Conservation (phyloP, 2,888 invertebrate species). For the Entomobrya multifasciata region DNA sequence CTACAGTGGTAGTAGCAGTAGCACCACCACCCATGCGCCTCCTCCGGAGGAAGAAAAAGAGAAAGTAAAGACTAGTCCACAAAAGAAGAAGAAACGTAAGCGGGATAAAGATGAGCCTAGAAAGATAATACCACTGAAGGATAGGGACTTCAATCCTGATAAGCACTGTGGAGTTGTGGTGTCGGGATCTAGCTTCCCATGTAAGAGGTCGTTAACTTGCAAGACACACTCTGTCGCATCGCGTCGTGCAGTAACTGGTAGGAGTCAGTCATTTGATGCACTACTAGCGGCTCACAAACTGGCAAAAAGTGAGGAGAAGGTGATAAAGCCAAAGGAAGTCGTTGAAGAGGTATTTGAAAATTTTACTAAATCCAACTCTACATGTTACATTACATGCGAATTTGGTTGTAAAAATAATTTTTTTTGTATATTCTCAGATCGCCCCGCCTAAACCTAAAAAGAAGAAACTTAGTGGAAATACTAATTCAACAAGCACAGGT, state of each 20-base stretch:
- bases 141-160: slow-evolving; percentile 90
- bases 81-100: slow-evolving; percentile 77
- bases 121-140: slow-evolving; percentile 80
- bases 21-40: no score
- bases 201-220: slow-evolving; percentile 89
- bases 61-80: slow-evolving; percentile 49
- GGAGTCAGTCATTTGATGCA: slow-evolving; percentile 88
- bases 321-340: slow-evolving; percentile 22
- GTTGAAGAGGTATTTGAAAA: slow-evolving; percentile 31
- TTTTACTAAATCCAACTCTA: background rate
- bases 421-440: background rate
- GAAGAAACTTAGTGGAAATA: slow-evolving; percentile 54
- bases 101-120: slow-evolving; percentile 81
- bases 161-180: slow-evolving; percentile 90
- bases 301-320: slow-evolving; percentile 83
- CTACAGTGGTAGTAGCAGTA: no score
- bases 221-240: slow-evolving; percentile 86
- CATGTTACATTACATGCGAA: no score
- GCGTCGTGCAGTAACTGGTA: slow-evolving; percentile 87
- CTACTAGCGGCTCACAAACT: slow-evolving; percentile 88
- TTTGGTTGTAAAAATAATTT: background rate
- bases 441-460: slow-evolving; percentile 49
- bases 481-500: background rate
- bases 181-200: slow-evolving; percentile 86
- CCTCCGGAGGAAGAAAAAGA: slow-evolving; percentile 44